Percentiles rank a stretch among this genome's conserved stretches.
These are phyloP conservation scores for Corythornis vintsioides DNA, from an alignment of 2,113 vertebrate species.

Conservation along the genomic window DNA sequence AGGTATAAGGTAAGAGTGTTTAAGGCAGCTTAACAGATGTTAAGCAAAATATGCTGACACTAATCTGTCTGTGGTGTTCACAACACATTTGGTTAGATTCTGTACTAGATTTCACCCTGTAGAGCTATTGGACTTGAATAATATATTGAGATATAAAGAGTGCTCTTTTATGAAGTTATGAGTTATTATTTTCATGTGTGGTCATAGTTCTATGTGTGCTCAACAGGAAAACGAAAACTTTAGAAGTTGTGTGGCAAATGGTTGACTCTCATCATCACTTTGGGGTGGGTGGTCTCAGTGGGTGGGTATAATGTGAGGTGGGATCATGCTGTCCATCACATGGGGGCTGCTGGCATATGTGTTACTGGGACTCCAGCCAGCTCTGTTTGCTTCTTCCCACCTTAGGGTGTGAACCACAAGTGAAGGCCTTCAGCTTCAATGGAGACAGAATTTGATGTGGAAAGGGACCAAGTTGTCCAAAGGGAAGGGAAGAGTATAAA, in stretches of 20 bases:
- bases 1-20: not conserved
- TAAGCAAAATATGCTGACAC: not conserved
- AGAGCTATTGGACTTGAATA: not conserved
- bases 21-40: not conserved
- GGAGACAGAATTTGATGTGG: accelerated
- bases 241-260: not conserved
- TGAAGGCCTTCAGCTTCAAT: not conserved
- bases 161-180: not conserved
- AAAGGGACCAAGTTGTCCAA: not conserved
- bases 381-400: not conserved
- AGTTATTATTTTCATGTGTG: not conserved
- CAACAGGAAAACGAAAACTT: not conserved
- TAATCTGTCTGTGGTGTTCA: not conserved
- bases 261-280: not conserved
- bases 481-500: not conserved
- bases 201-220: accelerated
- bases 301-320: not conserved
- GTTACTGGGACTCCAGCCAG: not conserved
- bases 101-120: not conserved
- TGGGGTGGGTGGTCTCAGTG: accelerated
- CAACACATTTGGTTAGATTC: not conserved
- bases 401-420: not conserved
- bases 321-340: not conserved
- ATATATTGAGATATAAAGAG: not conserved
- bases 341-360: accelerated